Base-by-base conservation (phyloP, 2,888 invertebrate genomes). In the Eupithecia abbreviata region DNA sequence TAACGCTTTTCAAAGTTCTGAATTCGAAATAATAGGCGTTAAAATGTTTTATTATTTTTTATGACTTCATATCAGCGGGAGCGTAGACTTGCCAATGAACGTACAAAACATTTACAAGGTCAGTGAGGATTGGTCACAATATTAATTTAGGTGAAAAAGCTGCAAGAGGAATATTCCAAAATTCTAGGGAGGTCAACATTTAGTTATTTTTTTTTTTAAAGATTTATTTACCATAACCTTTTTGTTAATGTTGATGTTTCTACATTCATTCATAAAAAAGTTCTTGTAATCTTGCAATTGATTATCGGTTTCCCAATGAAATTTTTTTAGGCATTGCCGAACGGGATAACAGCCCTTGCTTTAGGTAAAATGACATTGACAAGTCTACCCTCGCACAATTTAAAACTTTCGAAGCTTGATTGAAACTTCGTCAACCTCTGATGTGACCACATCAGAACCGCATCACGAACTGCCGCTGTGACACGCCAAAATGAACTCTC, bases 391-490 rank as follows among this genome's bases (percentile, higher is more conserved):
- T 65, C 41, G 41, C 65, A 30, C 13, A 13, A 41, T 65, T 65
- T 65, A 41, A 65, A 65, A 65, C 65, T 66, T 66, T 45, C 15
- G 42, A 58, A 58, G 43, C 58, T n/a, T 55, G 42, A 62, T 62
- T 62, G 62, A 62, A 62, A 62, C 58, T 30, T 12, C 9, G 55
- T 66, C 66, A 66, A 15, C 66, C 42, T 66, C 66, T 13, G 66
- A 47, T 69, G 72, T 75, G 77, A 72, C 77, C 72, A 70, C 43
- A 72, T 47, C 72, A 72, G 65, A 67, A n/a, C 66, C 69, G 66
- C 42, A 58, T 70, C 74, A 72, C 72, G 18, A 70, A 77, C 77
- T 77, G 74, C 65, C 69, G 51, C 13, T 30, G 42, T 67, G 70
- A 67, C 77, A 69, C 69, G 47, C 69, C 10, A 69, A 69, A 69